phyloP scores from a whole-genome alignment of 2,113 vertebrate genomes.

The Nyctibius bracteatus region DNA sequence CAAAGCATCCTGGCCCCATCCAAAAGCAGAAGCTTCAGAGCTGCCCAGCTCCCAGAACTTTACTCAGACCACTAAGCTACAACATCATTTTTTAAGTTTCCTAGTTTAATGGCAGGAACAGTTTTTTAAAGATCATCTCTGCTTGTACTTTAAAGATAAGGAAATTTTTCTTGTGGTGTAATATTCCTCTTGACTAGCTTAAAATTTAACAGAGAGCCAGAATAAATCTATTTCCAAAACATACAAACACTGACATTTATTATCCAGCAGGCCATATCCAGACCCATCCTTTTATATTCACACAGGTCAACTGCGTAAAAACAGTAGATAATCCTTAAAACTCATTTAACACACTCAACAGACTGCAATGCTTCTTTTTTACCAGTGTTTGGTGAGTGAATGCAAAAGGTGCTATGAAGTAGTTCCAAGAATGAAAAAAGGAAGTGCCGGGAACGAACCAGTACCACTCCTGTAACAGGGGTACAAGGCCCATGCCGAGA shows the following conservation, averaged over 20 bases:
- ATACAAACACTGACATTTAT: background rate
- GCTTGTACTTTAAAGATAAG: background rate
- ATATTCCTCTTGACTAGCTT: background rate
- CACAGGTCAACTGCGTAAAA: background rate
- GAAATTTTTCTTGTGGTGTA: background rate
- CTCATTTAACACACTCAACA: background rate
- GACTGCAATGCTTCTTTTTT: background rate
- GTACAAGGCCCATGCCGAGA: background rate
- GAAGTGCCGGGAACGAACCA: background rate
- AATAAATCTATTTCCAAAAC: background rate
- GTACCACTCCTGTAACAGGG: fast-evolving
- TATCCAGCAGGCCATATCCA: background rate
- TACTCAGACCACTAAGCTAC: background rate
- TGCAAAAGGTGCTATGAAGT: background rate
- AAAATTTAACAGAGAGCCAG: background rate
- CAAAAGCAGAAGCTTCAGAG: background rate
- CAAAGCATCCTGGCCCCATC: background rate
- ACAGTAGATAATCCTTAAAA: background rate
- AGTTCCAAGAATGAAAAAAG: background rate
- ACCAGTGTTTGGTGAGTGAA: background rate
- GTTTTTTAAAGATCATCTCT: background rate
- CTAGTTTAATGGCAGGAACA: background rate
- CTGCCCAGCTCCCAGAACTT: background rate
- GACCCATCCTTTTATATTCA: background rate
- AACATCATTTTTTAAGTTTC: background rate